Evolutionary conservation across 2,888 invertebrate species (phyloP).

Genomic region (Ptychoptera albimana): DNA sequence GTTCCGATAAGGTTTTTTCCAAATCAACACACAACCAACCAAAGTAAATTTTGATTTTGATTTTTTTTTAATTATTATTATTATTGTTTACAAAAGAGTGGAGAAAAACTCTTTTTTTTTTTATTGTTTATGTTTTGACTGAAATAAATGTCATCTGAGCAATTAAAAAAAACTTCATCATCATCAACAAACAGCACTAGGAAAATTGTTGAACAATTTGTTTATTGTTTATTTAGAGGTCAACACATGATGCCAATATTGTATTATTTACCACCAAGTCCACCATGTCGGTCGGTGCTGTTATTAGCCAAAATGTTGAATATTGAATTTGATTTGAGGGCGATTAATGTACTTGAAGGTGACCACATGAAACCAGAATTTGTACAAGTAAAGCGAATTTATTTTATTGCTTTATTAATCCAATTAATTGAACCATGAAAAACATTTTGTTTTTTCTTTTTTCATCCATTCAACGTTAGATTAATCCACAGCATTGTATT

Average conservation of each 20-base stretch:
- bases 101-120: too few species aligned
- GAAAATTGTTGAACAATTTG: conserved; percentile 30
- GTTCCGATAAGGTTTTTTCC: too few species aligned
- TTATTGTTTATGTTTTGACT: too few species aligned
- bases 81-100: too few species aligned
- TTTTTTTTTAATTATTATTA: too few species aligned
- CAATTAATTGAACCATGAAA: too few species aligned
- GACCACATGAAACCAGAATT: conserved; percentile 45
- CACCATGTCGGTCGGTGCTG: conserved; percentile 41
- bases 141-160: too few species aligned
- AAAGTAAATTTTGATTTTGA: too few species aligned
- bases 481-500: conserved; percentile 38
- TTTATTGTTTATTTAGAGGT: conserved; percentile 28
- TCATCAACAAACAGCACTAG: conserved; percentile 10
- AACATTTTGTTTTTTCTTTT: not conserved
- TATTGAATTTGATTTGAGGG: conserved; percentile 41
- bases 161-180: too few species aligned
- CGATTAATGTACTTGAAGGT: conserved; percentile 35
- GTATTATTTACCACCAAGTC: conserved; percentile 41
- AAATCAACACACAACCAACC: too few species aligned
- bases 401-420: too few species aligned
- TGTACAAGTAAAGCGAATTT: conserved; percentile 33
- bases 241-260: conserved; percentile 30
- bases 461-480: conserved; percentile 13
- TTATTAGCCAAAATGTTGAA: conserved; percentile 41